phyloP scores from a whole-genome alignment of 2,888 invertebrate species.

The Limnephilus auricula region DNA sequence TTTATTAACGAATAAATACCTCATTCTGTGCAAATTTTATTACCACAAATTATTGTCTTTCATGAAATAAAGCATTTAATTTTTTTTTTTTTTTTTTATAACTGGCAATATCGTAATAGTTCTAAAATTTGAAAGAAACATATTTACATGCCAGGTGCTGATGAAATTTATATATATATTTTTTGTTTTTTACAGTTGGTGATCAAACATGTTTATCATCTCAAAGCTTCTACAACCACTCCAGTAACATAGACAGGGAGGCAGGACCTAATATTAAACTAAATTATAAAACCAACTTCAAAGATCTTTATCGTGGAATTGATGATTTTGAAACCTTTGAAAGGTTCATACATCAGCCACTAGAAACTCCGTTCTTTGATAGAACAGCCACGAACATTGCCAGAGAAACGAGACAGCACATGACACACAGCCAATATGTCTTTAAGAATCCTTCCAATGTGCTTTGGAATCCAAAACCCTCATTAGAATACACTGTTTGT shows the following conservation, averaged over 20 bases:
- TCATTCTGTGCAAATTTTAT: no score
- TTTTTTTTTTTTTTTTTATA: no score
- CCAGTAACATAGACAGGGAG: background rate
- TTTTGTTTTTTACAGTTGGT: slow-evolving; percentile 24
- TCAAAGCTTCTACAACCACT: background rate
- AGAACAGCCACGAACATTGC: background rate
- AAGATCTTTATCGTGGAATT: slow-evolving; percentile 5
- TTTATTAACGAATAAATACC: no score
- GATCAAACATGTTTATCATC: slow-evolving; percentile 6
- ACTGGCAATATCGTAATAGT: no score
- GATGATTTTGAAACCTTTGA: slow-evolving; percentile 37
- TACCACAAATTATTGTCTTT: no score
- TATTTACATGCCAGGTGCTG: no score
- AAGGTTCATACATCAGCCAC: background rate
- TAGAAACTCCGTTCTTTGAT: background rate
- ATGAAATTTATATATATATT: background rate
- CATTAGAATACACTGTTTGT: background rate
- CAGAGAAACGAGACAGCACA: background rate
- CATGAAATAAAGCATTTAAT: no score
- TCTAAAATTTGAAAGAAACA: no score
- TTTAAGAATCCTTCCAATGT: slow-evolving; percentile 37
- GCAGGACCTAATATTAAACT: background rate
- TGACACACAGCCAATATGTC: background rate
- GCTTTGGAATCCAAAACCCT: slow-evolving; percentile 46
- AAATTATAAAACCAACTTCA: slow-evolving; percentile 29